phyloP scores from a whole-genome alignment of 2,113 vertebrate genomes.

The Rhabdornis inornatus region DNA sequence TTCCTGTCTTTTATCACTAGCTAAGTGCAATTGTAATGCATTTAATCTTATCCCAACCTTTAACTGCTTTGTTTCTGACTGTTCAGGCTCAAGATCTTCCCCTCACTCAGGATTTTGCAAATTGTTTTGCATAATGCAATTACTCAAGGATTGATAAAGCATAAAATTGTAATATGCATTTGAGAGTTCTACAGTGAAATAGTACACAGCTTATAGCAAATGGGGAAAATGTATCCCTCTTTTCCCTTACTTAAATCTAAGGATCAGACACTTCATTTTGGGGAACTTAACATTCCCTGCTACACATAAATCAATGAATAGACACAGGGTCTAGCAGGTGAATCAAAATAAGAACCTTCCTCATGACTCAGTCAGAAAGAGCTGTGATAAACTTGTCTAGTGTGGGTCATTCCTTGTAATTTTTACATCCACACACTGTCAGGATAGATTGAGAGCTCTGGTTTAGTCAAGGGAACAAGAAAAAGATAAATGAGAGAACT shows the following conservation, averaged over 20 bases:
- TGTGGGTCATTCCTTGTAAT: constrained; percentile 34
- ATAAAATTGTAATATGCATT: not conserved
- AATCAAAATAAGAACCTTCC: constrained; percentile 37
- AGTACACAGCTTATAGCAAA: not conserved
- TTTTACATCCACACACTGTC: not conserved
- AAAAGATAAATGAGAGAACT: constrained; percentile 14
- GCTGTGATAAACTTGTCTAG: constrained; percentile 28
- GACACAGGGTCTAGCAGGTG: constrained; percentile 4
- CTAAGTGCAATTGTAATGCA: not conserved
- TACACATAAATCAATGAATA: constrained; percentile 11
- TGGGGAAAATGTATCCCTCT: not conserved
- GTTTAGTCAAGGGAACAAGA: not conserved
- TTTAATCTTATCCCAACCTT: not conserved
- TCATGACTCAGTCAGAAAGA: constrained; percentile 16
- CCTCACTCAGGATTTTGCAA: not conserved
- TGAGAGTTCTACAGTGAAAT: not conserved
- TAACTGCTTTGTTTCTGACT: not conserved
- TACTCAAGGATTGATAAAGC: not conserved
- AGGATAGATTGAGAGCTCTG: constrained; percentile 21
- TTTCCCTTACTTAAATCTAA: not conserved
- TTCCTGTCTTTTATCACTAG: not conserved
- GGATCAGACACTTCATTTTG: not conserved
- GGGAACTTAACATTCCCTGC: not conserved
- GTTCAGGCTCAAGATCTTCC: not conserved
- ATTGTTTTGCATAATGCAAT: not conserved